Base-by-base conservation (phyloP, 2,888 invertebrate genomes). In the Pocota personata region DNA sequence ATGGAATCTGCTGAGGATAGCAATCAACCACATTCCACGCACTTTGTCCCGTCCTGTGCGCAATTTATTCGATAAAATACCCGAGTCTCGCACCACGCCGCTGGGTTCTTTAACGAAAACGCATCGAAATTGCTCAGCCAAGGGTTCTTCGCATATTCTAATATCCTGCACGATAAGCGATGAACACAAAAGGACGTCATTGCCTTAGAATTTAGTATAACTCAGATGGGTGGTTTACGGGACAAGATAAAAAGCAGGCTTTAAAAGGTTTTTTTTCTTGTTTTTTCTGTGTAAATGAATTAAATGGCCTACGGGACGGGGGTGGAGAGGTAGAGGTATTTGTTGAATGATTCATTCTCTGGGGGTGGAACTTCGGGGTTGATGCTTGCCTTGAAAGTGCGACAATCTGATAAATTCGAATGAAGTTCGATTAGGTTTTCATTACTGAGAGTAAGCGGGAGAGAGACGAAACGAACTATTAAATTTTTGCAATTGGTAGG, bases 361-460 rank as follows among this genome's bases (percentile, higher is more conserved):
- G 86, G 82, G 86, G 86, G 82, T 86, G 86, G 82, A 77, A 86
- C 86, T 66, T 72, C 50, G 46, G 86, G 86, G 80, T 77, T 76
- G 80, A 37, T 80, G 55, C 76, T 72, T 80, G 32, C 64, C 46
- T 27, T 19, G 32, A 55, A 60, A 57, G 43, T 75, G 48, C 64
- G 75, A 79, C 84, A 75, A 76, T 86, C 82, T 67, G 80, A 86
- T 80, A 86, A 80, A 77, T 86, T 48, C 60, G 24, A 77, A 62
- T 82, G 72, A 86, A 72, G 76, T 86, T 86, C 86, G 86, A 86
- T 86, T 77, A 86, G 57, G 60, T 66, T 72, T 66, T 72, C 35
- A 58, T 35, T 55, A 40, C 27, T n/a, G 21, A 37, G 46, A 7
- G 64, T 40, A 37, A 64, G 82, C 57, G 72, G 64, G 48, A 76